Evolutionary conservation across 2,888 invertebrate species (phyloP), one percentile per base, ranked within the genome.

Genomic region (Yponomeuta evonymella): DNA sequence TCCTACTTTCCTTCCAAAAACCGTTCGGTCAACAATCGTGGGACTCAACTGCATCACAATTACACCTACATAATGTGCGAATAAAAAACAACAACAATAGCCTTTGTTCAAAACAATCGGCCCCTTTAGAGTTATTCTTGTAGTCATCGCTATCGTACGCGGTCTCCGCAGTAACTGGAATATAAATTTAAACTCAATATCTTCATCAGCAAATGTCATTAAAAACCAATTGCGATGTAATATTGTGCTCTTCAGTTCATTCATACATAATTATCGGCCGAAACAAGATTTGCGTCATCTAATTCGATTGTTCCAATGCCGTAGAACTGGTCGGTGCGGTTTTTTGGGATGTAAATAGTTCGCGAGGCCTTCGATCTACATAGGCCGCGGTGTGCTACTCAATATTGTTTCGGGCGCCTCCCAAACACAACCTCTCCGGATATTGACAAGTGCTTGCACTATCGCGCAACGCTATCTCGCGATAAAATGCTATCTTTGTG

Each of bases 341-440:
- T 89, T 89, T 88, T 81, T 89, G 87, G 87, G 80, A 80, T 81
- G 85, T 87, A 87, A 88, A 89, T 86, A 88, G 85, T 87, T 79
- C 77, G 78, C 76, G 79, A 80, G 81, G 80, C 79, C 82, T 84
- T 83, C 81, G 81, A 81, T 79, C 80, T 80, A 78, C 79, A 79
- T 77, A 1, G 33, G 43, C 48, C 30, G 79, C 81, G 79, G 81
- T 81, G 76, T 79, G 75, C 23, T n/a, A 67, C 15, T n/a, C 36
- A 67, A 67, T 67, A 11, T 67, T 67, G 36, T 43, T 67, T 30
- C 43, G 67, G 11, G 33, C 67, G 36, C 12, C n/a, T 58, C 51
- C 51, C 12, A 58, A 58, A 58, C 51, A 58, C 15, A 58, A 58
- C 51, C 33, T 67, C 43, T 67, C n/a, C 15, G 72, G 74, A 75